phyloP scores from a whole-genome alignment of 1,140 invertebrate genomes.

The Aphelinus certus region DNA sequence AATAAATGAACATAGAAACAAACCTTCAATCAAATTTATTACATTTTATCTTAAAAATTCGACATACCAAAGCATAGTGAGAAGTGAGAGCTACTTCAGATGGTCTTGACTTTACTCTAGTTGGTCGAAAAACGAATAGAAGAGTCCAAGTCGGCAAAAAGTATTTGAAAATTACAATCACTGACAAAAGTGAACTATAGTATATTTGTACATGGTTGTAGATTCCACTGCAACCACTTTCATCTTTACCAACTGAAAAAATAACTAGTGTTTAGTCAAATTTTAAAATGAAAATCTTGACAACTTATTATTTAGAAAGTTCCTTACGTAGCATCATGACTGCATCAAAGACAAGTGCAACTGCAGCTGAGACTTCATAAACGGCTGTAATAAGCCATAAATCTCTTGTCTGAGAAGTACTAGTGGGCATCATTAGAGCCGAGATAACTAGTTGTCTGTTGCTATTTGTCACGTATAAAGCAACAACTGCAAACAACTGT shows the following conservation, averaged over 20 bases:
- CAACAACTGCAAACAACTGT: constrained; percentile 66
- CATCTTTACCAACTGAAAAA: constrained; percentile 64
- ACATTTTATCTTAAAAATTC: no score
- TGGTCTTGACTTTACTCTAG: constrained; percentile 51
- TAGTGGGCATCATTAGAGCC: constrained; percentile 56
- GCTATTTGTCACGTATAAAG: constrained; percentile 65
- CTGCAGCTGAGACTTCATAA: constrained; percentile 66
- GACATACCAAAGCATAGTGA: constrained; percentile 51
- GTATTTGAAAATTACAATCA: constrained; percentile 65
- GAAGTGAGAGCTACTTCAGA: constrained; percentile 56
- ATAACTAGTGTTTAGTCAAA: background rate
- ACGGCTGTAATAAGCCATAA: constrained; percentile 67
- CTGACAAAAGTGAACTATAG: constrained; percentile 63
- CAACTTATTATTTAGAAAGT: constrained; percentile 16
- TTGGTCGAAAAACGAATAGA: constrained; percentile 66
- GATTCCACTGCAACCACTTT: constrained; percentile 66
- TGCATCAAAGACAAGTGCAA: constrained; percentile 65
- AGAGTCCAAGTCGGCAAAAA: constrained; percentile 67
- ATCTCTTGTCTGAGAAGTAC: constrained; percentile 64
- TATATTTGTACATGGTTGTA: constrained; percentile 66
- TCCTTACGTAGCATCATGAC: constrained; percentile 64
- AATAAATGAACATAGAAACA: background rate
- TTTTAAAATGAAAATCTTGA: constrained; percentile 8
- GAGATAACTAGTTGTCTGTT: constrained; percentile 63
- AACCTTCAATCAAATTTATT: no score